Evolutionary conservation across 2,797 vertebrate species (phyloP).

Genomic region (Pipistrellus kuhlii): DNA sequence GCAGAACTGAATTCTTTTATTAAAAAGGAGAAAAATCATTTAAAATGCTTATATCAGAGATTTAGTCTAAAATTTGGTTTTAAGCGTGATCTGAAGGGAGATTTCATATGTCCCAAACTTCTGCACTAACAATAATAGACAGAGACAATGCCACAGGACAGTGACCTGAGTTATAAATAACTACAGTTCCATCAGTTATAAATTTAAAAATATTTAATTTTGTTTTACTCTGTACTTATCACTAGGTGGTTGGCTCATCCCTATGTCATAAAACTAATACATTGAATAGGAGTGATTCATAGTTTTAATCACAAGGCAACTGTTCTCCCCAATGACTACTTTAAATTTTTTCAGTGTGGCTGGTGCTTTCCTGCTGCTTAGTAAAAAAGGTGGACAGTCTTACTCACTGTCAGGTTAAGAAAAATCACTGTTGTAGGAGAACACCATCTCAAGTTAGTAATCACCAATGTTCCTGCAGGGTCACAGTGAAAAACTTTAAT

Average conservation of each 20-base stretch:
- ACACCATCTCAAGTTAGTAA: not conserved
- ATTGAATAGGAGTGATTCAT: constrained; percentile 5
- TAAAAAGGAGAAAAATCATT: not conserved
- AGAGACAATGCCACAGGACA: not conserved
- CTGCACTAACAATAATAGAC: not conserved
- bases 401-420: not conserved
- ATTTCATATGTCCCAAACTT: not conserved
- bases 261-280: not conserved
- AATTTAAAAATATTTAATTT: not conserved
- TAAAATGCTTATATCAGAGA: not conserved
- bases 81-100: not conserved
- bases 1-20: not conserved
- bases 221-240: not conserved
- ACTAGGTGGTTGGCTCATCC: not conserved
- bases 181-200: not conserved
- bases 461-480: not conserved
- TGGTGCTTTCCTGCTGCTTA: not conserved
- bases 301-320: not conserved
- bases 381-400: constrained; percentile 18
- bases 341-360: not conserved
- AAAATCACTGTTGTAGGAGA: not conserved
- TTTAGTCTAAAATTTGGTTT: constrained; percentile 14
- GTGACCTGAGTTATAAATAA: not conserved
- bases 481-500: not conserved
- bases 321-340: not conserved